Conservation (phyloP, 2,888 invertebrate species). For the Drosophila ochracea region DNA sequence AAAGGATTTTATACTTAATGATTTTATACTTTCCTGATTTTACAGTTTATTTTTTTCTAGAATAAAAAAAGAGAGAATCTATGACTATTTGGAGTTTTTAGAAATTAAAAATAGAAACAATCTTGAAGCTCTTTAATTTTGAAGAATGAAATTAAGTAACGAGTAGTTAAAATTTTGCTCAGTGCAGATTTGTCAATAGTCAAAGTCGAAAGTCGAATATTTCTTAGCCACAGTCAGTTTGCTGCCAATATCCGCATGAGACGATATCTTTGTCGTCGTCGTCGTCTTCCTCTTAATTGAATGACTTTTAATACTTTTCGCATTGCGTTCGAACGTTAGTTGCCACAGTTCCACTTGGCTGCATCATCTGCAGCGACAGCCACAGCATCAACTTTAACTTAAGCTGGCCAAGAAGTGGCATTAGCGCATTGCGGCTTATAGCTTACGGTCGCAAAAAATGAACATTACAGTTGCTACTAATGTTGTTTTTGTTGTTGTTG, state of each 20-base stretch:
- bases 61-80: too few species aligned
- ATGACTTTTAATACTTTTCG: slow-evolving; percentile 83
- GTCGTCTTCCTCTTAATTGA: slow-evolving; percentile 68
- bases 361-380: slow-evolving; percentile 39
- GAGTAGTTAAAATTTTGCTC: neutral
- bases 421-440: slow-evolving; percentile 78
- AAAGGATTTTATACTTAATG: neutral
- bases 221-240: slow-evolving; percentile 16
- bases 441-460: slow-evolving; percentile 61
- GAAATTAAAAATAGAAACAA: too few species aligned
- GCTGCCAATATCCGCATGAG: slow-evolving; percentile 42
- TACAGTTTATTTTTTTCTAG: neutral
- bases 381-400: slow-evolving; percentile 15
- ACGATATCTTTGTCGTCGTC: slow-evolving; percentile 45
- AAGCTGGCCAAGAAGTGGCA: slow-evolving; percentile 46
- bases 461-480: slow-evolving; percentile 8
- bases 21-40: too few species aligned
- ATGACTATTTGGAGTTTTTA: too few species aligned
- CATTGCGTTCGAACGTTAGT: slow-evolving; percentile 79
- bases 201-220: slow-evolving; percentile 16
- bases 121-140: neutral
- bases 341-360: slow-evolving; percentile 63
- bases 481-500: slow-evolving; percentile 29
- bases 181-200: slow-evolving; percentile 40
- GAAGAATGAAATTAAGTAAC: neutral